Evolutionary conservation across 2,888 invertebrate genomes (phyloP).

Genomic region (Bombyx huttoni): DNA sequence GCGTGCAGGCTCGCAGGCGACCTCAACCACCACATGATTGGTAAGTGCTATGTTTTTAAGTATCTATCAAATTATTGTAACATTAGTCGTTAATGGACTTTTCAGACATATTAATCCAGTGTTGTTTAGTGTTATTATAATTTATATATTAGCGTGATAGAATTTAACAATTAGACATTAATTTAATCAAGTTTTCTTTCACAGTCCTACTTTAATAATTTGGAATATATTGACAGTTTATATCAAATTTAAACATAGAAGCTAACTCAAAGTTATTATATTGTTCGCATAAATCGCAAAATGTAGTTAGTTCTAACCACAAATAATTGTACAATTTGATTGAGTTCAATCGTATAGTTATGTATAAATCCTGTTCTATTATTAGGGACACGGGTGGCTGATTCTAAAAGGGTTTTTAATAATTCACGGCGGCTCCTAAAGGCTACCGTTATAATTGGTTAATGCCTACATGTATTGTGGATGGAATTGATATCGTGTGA

Average conservation of each 20-base stretch:
- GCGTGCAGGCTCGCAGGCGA: constrained; percentile 70
- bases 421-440: constrained; percentile 30
- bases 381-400: not conserved
- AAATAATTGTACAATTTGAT: not conserved
- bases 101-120: no score
- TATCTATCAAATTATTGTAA: not conserved
- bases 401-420: constrained; percentile 33
- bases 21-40: constrained; percentile 72
- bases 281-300: no score
- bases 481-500: constrained; percentile 58
- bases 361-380: not conserved
- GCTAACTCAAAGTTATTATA: no score
- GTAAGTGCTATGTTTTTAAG: constrained; percentile 45
- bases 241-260: no score
- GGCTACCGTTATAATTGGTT: constrained; percentile 50
- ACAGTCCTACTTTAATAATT: no score
- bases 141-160: no score
- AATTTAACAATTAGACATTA: no score
- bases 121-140: no score
- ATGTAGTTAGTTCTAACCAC: no score
- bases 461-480: constrained; percentile 36
- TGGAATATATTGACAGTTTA: no score
- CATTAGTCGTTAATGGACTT: no score
- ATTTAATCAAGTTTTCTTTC: no score
- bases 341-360: not conserved